These are phyloP conservation scores for Trichogramma evanescens DNA, from an alignment of 2,888 invertebrate species.

Conservation along the genomic window DNA sequence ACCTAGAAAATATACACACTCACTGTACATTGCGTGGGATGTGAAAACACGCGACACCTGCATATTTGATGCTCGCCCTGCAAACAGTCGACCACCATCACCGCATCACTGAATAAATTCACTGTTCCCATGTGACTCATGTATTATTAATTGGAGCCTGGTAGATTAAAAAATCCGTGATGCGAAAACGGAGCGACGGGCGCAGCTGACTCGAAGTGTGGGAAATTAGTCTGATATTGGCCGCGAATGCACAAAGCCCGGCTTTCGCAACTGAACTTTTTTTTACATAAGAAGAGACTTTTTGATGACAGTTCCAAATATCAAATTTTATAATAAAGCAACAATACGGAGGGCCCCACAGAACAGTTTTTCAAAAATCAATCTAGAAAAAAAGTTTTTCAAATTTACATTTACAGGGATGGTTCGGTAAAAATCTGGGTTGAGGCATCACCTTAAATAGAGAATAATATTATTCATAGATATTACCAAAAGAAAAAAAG, in stretches of 20 bases:
- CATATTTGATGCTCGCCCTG: conserved; percentile 42
- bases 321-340: too few relatives aligned
- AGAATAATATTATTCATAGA: too few relatives aligned
- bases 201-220: not conserved
- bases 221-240: conserved; percentile 19
- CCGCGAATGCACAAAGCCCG: not conserved
- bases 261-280: not conserved
- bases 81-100: conserved; percentile 36
- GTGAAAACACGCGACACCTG: conserved; percentile 38
- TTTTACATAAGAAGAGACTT: not conserved
- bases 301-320: not conserved
- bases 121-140: conserved; percentile 26
- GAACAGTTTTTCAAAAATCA: too few relatives aligned
- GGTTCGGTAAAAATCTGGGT: too few relatives aligned
- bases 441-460: too few relatives aligned
- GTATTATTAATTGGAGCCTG: conserved; percentile 37
- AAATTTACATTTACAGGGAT: too few relatives aligned
- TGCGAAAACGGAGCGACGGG: not conserved
- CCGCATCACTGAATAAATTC: conserved; percentile 35
- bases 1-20: conserved; percentile 7
- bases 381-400: too few relatives aligned
- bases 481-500: not conserved
- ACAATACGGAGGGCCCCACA: too few relatives aligned
- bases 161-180: conserved; percentile 35
- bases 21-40: not conserved